Evolutionary conservation across 37 sponge, comb jelly and placozoan genomes (phyloP).

Genomic region (Beroe forskalii): DNA sequence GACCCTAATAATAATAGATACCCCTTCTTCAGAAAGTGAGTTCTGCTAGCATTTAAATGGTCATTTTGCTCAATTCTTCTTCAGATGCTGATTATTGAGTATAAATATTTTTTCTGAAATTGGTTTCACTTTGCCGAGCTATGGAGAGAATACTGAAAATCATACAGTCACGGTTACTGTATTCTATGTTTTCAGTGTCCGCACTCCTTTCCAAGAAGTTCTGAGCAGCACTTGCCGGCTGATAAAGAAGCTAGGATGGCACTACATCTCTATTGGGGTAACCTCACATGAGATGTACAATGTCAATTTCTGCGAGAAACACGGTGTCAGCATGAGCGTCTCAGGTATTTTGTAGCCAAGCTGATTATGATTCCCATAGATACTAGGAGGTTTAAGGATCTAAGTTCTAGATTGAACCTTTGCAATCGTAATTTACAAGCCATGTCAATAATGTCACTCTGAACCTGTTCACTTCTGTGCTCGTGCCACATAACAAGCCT

Average conservation of each 20-base stretch:
- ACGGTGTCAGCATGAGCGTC: neutral
- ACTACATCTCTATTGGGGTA: conserved; percentile 36
- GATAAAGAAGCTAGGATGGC: neutral
- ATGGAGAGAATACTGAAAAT: neutral
- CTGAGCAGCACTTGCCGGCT: neutral
- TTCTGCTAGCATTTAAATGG: neutral
- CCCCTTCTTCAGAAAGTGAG: conserved; percentile 42
- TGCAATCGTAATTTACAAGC: too few relatives aligned
- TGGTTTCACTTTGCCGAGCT: neutral
- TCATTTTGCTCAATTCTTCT: neutral
- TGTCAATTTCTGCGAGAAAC: conserved; percentile 37
- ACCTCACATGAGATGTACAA: neutral
- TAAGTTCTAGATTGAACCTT: too few relatives aligned
- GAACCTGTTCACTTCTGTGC: too few relatives aligned
- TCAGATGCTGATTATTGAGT: neutral
- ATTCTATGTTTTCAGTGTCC: conserved; percentile 58
- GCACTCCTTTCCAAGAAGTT: neutral
- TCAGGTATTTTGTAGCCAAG: conserved; percentile 48
- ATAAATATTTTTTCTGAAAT: neutral
- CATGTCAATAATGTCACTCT: too few relatives aligned
- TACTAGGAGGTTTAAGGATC: too few relatives aligned
- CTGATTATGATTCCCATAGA: too few relatives aligned
- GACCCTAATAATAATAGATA: neutral
- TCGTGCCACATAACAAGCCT: too few relatives aligned
- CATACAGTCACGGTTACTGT: too few relatives aligned